A percentile compares a stretch with the other conserved stretches of the same genome.
Evolutionary conservation across 2,888 invertebrate species (phyloP).

Genomic region (Drosophila suboccidentalis): DNA sequence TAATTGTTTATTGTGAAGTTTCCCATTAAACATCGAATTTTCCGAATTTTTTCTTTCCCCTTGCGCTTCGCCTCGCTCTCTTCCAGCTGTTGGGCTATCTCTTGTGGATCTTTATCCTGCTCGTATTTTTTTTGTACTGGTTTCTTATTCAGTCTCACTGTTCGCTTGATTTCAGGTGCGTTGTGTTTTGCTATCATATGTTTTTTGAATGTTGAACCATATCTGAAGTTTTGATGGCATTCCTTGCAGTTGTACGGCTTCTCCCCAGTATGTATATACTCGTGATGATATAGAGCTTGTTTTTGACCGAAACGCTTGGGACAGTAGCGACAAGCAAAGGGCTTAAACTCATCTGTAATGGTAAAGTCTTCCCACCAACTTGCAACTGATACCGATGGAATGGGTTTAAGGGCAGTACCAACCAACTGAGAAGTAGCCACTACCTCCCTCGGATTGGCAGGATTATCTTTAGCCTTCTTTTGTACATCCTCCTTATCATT

Average conservation of each 20-base stretch:
- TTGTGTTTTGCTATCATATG: too few species aligned
- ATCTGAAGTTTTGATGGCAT: too few species aligned
- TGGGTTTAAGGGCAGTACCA: slow-evolving; percentile 82
- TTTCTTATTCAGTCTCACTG: slow-evolving; percentile 25
- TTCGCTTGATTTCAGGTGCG: not conserved
- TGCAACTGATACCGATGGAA: slow-evolving; percentile 81
- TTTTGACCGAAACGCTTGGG: slow-evolving; percentile 83
- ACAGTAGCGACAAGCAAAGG: slow-evolving; percentile 82
- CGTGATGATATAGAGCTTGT: slow-evolving; percentile 83
- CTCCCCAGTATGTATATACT: slow-evolving; percentile 68
- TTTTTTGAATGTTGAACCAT: too few species aligned
- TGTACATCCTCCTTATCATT: not conserved
- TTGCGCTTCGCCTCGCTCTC: slow-evolving; percentile 10
- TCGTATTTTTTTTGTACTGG: slow-evolving; percentile 17
- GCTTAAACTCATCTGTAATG: slow-evolving; percentile 80
- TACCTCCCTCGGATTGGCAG: not conserved
- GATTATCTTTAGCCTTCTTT: too few species aligned
- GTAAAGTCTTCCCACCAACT: slow-evolving; percentile 73
- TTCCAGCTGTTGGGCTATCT: slow-evolving; percentile 1
- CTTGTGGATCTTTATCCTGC: slow-evolving; percentile 7
- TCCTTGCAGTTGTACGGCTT: too few species aligned
- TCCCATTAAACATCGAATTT: not conserved
- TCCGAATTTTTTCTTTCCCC: not conserved
- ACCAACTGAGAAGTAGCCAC: slow-evolving; percentile 66
- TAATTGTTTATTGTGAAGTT: too few species aligned